Evolutionary conservation across 1,140 invertebrate species (phyloP).

Genomic region (roundworm (Caenorhabditis elegans)): DNA sequence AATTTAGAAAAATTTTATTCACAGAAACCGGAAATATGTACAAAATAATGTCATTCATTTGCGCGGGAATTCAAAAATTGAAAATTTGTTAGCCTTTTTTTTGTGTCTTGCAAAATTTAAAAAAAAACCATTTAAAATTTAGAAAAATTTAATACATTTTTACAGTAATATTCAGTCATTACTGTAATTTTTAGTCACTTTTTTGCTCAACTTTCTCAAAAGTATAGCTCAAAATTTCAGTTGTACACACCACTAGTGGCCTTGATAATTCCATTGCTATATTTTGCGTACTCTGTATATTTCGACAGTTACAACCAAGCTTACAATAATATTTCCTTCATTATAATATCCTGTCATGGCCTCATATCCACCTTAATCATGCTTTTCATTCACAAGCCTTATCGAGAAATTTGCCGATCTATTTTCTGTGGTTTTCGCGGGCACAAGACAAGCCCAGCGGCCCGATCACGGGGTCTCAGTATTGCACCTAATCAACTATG

Average conservation of each 20-base stretch:
- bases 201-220: background rate
- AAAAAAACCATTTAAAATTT: no score
- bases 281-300: background rate
- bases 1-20: no score
- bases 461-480: no score
- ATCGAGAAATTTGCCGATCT: background rate
- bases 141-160: no score
- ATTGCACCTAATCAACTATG: no score
- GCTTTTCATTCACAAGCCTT: background rate
- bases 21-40: no score
- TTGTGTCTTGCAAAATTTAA: no score
- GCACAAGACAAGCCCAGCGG: background rate
- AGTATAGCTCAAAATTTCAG: background rate
- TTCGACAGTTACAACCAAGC: background rate
- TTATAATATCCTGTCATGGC: background rate
- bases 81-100: no score
- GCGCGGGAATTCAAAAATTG: no score
- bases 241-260: background rate
- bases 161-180: no score
- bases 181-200: background rate
- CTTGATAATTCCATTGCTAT: background rate
- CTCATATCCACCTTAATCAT: background rate
- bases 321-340: background rate
- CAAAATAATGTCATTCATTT: no score
- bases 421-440: background rate